phyloP scores from a whole-genome alignment of 1,140 invertebrate genomes.

The Ceratoteleas bidentatus region DNA sequence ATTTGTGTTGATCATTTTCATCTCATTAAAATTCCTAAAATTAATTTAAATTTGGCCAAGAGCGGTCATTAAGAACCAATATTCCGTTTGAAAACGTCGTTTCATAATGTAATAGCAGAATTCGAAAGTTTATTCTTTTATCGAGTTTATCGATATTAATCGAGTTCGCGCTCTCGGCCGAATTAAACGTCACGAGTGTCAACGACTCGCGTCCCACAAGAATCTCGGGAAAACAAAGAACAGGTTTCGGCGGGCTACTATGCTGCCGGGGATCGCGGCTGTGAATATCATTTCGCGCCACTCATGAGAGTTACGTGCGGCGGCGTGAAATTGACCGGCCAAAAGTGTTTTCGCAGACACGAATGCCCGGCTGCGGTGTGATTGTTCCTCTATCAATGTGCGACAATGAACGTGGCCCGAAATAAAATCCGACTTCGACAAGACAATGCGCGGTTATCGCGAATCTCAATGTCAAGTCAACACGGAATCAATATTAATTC shows the following conservation, averaged over 20 bases:
- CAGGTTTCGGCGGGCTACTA: conserved; percentile 50
- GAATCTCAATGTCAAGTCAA: conserved; percentile 19
- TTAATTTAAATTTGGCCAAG: too few relatives aligned
- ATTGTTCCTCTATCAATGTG: too few relatives aligned
- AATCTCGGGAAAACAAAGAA: conserved; percentile 59
- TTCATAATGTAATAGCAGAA: too few relatives aligned
- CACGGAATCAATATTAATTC: conserved; percentile 35
- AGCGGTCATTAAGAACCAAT: too few relatives aligned
- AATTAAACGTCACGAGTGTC: conserved; percentile 48
- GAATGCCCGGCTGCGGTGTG: not conserved
- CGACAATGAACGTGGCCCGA: too few relatives aligned
- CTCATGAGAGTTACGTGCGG: not conserved
- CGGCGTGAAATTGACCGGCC: not conserved
- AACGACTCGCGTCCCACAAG: conserved; percentile 57
- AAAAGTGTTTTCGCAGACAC: not conserved
- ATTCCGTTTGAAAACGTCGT: too few relatives aligned
- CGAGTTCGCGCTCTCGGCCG: not conserved
- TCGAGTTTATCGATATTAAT: too few relatives aligned
- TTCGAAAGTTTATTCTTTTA: too few relatives aligned
- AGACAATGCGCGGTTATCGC: conserved; percentile 16
- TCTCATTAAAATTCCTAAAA: too few relatives aligned
- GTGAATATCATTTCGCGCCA: conserved; percentile 26
- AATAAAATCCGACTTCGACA: not conserved
- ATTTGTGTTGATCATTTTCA: too few relatives aligned
- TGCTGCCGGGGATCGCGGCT: conserved; percentile 20